Conservation (phyloP, 2,113 vertebrate genomes). For the Mirounga angustirostris region DNA sequence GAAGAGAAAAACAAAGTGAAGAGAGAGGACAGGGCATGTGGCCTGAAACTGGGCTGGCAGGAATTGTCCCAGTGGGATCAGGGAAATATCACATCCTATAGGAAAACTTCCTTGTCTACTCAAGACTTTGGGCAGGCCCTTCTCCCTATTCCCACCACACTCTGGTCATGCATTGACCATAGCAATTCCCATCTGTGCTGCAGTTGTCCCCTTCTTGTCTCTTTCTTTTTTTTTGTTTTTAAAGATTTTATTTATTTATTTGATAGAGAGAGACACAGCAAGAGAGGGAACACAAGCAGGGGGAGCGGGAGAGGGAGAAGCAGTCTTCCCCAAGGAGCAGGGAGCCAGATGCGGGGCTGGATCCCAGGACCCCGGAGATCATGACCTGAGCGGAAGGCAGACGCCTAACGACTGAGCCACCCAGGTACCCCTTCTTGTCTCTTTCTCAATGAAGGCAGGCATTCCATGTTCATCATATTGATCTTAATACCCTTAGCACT, state of each 20-base stretch:
- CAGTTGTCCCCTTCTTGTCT: neutral
- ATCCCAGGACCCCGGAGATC: no score
- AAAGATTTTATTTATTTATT: no score
- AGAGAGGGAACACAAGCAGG: no score
- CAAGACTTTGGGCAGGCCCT: neutral
- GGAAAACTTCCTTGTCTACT: neutral
- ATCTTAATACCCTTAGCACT: neutral
- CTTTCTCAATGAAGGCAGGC: neutral
- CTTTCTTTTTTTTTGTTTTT: neutral
- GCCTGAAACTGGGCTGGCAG: neutral
- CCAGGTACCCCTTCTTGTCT: neutral
- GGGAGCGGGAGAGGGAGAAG: no score
- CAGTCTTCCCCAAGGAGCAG: no score
- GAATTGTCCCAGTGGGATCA: neutral
- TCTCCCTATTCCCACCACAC: neutral
- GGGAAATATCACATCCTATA: neutral
- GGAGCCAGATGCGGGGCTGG: no score
- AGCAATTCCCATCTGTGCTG: neutral
- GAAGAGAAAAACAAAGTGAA: neutral
- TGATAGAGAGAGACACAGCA: no score
- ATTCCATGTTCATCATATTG: neutral
- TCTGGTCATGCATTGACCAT: no score
- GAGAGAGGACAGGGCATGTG: neutral
- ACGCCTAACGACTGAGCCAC: no score
- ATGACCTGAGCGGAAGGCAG: no score